A percentile compares a stretch with the other conserved stretches of the same genome.
Conservation (phyloP, 92 coral and sea anemone species). For the Porites lobata region DNA sequence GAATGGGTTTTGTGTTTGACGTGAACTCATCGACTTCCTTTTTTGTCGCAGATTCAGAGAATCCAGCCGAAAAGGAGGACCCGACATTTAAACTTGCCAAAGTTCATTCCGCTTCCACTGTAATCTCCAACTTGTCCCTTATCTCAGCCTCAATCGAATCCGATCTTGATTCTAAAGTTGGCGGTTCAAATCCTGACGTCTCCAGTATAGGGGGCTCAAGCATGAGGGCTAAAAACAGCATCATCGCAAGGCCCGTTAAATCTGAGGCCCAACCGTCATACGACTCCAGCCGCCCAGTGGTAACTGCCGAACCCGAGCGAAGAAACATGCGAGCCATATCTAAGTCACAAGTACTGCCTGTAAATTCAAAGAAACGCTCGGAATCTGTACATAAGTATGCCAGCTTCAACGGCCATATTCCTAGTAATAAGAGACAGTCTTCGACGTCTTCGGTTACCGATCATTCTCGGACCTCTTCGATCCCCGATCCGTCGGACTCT, state of each 20-base stretch:
- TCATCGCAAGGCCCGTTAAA: constrained; percentile 39
- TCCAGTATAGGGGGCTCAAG: constrained; percentile 59
- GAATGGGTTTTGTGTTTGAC: too few species aligned
- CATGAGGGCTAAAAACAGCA: constrained; percentile 51
- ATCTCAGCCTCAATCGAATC: constrained; percentile 84
- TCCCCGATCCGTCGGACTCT: constrained; percentile 59
- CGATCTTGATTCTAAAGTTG: constrained; percentile 77
- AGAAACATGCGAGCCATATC: constrained; percentile 27
- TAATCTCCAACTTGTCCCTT: constrained; percentile 86
- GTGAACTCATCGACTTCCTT: neutral
- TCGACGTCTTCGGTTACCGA: constrained; percentile 66
- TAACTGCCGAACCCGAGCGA: constrained; percentile 34
- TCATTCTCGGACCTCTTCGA: constrained; percentile 50
- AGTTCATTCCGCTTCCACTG: constrained; percentile 83
- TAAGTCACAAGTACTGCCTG: constrained; percentile 24
- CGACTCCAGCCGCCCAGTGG: constrained; percentile 15
- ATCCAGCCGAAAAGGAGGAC: constrained; percentile 79
- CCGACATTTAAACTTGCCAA: constrained; percentile 80
- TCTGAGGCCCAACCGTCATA: constrained; percentile 42
- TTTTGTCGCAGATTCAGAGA: constrained; percentile 67
- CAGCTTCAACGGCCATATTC: constrained; percentile 39
- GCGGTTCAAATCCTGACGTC: constrained; percentile 64
- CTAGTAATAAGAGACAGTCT: neutral
- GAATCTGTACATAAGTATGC: neutral
- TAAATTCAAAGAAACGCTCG: neutral